Conservation (phyloP, 2,797 vertebrate species). For the Menidia menidia region DNA sequence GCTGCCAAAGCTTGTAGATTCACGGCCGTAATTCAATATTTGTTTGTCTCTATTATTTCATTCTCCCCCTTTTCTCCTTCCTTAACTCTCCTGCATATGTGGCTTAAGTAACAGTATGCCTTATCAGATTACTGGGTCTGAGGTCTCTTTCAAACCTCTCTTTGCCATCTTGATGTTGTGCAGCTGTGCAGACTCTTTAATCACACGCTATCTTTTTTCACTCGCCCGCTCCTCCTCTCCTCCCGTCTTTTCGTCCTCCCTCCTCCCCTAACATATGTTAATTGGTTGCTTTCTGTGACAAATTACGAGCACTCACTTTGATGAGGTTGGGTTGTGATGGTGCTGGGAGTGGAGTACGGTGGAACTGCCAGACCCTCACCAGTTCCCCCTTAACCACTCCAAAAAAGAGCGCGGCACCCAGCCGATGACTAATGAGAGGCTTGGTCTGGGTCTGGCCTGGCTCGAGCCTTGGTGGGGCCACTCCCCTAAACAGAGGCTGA, state of each 20-base stretch:
- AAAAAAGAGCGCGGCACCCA: constrained; percentile 90
- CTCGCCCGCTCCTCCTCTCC: constrained; percentile 73
- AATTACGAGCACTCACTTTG: constrained; percentile 98
- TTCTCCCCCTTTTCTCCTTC: constrained; percentile 52
- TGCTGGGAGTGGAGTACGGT: constrained; percentile 88
- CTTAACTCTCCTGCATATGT: constrained; percentile 53
- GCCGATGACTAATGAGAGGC: constrained; percentile 93
- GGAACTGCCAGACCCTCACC: constrained; percentile 90
- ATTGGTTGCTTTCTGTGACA: constrained; percentile 99
- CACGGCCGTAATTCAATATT: constrained; percentile 81
- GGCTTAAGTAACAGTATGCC: constrained; percentile 80
- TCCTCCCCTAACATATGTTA: constrained; percentile 95
- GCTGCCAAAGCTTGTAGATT: constrained; percentile 79
- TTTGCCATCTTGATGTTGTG: constrained; percentile 91
- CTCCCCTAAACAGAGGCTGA: constrained; percentile 78
- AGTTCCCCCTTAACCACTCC: constrained; percentile 88
- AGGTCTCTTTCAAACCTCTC: constrained; percentile 89
- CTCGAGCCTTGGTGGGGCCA: constrained; percentile 81
- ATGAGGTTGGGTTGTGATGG: constrained; percentile 97
- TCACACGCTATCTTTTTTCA: constrained; percentile 95
- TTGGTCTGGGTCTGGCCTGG: constrained; percentile 78
- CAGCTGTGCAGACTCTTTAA: constrained; percentile 95
- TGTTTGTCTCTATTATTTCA: constrained; percentile 78
- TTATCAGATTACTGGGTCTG: constrained; percentile 87
- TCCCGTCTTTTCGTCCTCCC: constrained; percentile 76